Percentiles rank a stretch among this genome's conserved stretches.
phyloP scores from a whole-genome alignment of 2,888 invertebrate genomes.

The Cordilura impudica region DNA sequence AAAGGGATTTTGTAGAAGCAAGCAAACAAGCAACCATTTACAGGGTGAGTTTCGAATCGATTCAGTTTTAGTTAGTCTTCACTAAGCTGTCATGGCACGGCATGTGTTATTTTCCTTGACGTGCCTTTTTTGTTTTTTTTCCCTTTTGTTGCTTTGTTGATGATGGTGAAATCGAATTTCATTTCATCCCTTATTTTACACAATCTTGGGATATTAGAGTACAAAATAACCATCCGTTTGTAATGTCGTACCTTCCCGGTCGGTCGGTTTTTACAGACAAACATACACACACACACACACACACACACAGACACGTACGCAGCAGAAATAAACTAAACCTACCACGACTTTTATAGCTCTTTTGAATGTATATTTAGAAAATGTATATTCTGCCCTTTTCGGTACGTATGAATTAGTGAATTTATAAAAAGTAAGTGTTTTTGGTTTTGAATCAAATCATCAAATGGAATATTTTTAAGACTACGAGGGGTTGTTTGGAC shows the following conservation, averaged over 20 bases:
- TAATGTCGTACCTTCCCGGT: conserved; percentile 10
- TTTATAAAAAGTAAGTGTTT: neutral
- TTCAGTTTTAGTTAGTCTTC: conserved; percentile 52
- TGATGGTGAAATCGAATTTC: conserved; percentile 49
- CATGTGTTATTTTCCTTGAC: conserved; percentile 61
- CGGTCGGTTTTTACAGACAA: neutral
- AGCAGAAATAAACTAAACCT: neutral
- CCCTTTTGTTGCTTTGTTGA: conserved; percentile 25
- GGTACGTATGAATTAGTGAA: conserved; percentile 2
- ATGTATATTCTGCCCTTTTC: conserved; percentile 26
- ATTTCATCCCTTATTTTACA: conserved; percentile 54
- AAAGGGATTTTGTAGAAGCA: conserved; percentile 42
- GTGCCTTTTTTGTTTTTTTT: conserved; percentile 52
- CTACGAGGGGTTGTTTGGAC: neutral
- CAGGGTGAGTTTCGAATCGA: conserved; percentile 58
- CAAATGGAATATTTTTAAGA: conserved; percentile 1
- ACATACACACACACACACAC: neutral
- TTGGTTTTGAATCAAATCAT: conserved; percentile 14
- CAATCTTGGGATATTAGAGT: neutral
- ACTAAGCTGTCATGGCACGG: conserved; percentile 52
- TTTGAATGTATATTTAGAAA: conserved; percentile 5
- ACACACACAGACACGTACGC: neutral
- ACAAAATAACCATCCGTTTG: neutral
- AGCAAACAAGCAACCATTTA: conserved; percentile 19
- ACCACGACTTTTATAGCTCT: neutral